A percentile compares a stretch with the other conserved stretches of the same genome.
Evolutionary conservation across 2,888 invertebrate genomes (phyloP).

Genomic region (Coelogynopora nodosa): DNA sequence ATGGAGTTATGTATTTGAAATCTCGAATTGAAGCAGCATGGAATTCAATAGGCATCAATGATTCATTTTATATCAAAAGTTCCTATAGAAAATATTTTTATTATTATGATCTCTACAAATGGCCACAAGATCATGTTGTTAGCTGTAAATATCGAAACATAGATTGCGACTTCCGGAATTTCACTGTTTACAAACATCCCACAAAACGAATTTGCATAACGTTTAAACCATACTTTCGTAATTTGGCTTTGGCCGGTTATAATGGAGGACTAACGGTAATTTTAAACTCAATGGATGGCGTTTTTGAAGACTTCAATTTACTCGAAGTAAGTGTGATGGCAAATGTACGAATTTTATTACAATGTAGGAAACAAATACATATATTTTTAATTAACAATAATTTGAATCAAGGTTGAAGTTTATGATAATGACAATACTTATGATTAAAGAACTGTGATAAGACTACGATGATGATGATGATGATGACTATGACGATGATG

Average conservation of each 20-base stretch:
- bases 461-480: neutral
- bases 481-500: neutral
- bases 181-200: neutral
- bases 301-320: neutral
- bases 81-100: neutral
- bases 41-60: neutral
- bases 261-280: neutral
- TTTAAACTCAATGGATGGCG: neutral
- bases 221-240: neutral
- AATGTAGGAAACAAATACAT: no score
- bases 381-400: no score
- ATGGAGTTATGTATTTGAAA: neutral
- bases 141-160: neutral
- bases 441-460: no score
- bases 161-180: neutral
- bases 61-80: neutral
- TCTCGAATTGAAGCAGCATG: neutral
- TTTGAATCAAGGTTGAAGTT: neutral
- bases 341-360: no score
- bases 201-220: neutral
- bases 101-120: neutral
- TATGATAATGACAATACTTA: neutral
- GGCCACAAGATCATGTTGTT: neutral
- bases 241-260: neutral
- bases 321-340: neutral